These are phyloP conservation scores for Phocoena sinus DNA, from an alignment of 2,113 vertebrate species.

Conservation along the genomic window DNA sequence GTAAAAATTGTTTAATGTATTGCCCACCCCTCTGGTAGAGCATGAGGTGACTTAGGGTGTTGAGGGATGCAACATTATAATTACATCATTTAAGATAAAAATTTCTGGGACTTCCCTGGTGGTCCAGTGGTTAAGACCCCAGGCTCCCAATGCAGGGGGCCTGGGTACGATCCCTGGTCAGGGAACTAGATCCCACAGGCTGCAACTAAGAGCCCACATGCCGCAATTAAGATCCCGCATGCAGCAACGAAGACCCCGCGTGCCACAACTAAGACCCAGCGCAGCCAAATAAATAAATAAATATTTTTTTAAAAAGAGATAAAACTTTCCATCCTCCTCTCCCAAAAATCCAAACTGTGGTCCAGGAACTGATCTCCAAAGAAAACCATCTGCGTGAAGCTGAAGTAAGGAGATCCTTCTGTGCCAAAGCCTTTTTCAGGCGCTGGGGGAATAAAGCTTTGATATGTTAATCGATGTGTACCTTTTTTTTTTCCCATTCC, in stretches of 20 bases:
- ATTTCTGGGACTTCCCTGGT: not conserved
- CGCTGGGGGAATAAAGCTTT: not conserved
- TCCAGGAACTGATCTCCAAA: not conserved
- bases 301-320: too few species aligned
- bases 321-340: not conserved
- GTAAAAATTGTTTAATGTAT: too few species aligned
- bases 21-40: not conserved
- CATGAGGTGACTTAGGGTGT: not conserved
- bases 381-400: not conserved
- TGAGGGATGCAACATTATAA: not conserved
- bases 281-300: too few species aligned
- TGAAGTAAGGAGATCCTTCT: not conserved
- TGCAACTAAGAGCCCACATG: too few species aligned
- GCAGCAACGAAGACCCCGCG: too few species aligned
- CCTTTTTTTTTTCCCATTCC: not conserved
- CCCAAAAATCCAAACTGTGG: not conserved
- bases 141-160: not conserved
- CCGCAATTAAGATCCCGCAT: too few species aligned
- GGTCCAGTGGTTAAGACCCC: not conserved
- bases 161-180: not conserved
- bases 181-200: not conserved
- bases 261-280: too few species aligned
- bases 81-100: not conserved
- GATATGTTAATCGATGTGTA: not conserved
- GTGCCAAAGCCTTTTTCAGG: not conserved